phyloP scores from a whole-genome alignment of 2,797 vertebrate species.

The Rhinatrema bivittatum region DNA sequence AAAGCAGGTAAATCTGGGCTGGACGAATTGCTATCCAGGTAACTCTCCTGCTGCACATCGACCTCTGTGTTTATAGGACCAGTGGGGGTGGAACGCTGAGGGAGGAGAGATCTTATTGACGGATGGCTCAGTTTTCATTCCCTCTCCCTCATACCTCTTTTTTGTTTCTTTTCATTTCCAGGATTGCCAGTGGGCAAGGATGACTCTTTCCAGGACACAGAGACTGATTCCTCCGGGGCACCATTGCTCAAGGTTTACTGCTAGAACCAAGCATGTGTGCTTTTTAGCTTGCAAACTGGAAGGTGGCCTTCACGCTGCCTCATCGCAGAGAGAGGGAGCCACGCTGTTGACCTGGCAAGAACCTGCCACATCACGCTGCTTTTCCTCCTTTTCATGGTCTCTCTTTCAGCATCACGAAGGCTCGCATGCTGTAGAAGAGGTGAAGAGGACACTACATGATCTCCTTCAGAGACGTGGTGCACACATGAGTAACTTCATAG shows the following conservation, averaged over 20 bases:
- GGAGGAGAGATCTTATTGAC: too few species aligned
- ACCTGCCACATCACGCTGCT: background rate
- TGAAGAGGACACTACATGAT: too few species aligned
- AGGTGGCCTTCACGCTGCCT: background rate
- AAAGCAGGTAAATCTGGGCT: too few species aligned
- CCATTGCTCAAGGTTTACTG: conserved; percentile 76
- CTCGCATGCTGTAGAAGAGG: too few species aligned
- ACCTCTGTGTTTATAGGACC: too few species aligned
- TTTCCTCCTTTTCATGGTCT: accelerated
- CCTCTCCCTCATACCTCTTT: conserved; percentile 10
- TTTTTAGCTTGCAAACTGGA: background rate
- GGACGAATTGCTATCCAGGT: too few species aligned
- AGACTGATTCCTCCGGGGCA: conserved; percentile 82
- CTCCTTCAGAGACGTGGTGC: too few species aligned
- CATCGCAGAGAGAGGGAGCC: background rate
- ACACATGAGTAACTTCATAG: too few species aligned
- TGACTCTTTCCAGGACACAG: conserved; percentile 74
- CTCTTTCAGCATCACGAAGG: too few species aligned
- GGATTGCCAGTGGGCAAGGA: conserved; percentile 64
- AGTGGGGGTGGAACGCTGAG: too few species aligned
- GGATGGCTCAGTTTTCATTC: conserved; percentile 18
- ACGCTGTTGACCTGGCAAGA: too few species aligned
- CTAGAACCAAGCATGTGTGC: conserved; percentile 28
- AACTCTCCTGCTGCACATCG: too few species aligned
- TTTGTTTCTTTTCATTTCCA: conserved; percentile 41